Conservation (phyloP, 2,888 invertebrate species). For the Acleris holmiana region DNA sequence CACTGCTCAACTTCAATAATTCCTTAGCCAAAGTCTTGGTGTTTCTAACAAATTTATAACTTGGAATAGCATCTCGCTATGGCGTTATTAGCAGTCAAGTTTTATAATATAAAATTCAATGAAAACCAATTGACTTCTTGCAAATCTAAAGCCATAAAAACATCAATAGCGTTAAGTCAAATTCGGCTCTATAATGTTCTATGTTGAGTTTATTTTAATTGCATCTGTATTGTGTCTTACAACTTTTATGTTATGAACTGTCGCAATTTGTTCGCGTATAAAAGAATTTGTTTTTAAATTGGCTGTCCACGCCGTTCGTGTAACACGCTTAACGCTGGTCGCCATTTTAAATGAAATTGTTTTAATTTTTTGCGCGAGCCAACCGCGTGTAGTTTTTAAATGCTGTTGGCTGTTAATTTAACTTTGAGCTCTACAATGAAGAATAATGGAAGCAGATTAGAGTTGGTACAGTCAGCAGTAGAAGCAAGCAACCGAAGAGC, state of each 20-base stretch:
- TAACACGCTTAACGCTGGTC: neutral
- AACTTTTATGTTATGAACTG: too few species aligned
- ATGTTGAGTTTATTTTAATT: too few species aligned
- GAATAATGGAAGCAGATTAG: too few species aligned
- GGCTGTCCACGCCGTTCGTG: constrained; percentile 1
- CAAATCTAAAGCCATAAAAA: too few species aligned
- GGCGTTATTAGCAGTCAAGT: neutral
- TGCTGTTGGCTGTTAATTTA: neutral
- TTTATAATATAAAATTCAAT: constrained; percentile 11
- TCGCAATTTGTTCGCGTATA: constrained; percentile 1
- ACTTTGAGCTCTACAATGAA: constrained; percentile 1
- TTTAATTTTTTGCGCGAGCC: neutral
- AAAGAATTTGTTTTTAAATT: constrained; percentile 1
- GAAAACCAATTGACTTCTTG: constrained; percentile 10
- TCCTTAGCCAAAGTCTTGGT: constrained; percentile 1
- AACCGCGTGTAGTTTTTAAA: neutral
- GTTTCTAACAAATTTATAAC: neutral
- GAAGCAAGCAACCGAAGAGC: too few species aligned
- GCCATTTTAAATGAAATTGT: neutral
- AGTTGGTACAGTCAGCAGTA: too few species aligned
- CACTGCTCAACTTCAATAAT: constrained; percentile 7
- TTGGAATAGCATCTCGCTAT: constrained; percentile 4
- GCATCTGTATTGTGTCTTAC: too few species aligned
- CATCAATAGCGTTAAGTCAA: too few species aligned
- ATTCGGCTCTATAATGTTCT: too few species aligned